Percentiles rank a stretch among this genome's conserved stretches.
phyloP scores from a whole-genome alignment of 2,113 vertebrate genomes.

The human region GRCh38 chr1:63874001-63874500 shows the following conservation, averaged over 20 bases:
- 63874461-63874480: not conserved
- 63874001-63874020: not conserved
- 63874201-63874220: constrained; percentile 28
- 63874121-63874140: not conserved
- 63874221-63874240: not conserved
- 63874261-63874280: constrained; percentile 51
- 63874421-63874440: not conserved
- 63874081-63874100: not conserved
- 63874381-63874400: not conserved
- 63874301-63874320: not conserved
- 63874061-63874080: not conserved
- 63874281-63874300: constrained; percentile 28
- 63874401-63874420: not conserved
- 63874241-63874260: constrained; percentile 28
- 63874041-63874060: constrained; percentile 22
- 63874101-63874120: not conserved
- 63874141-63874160: not conserved
- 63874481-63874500: too few relatives aligned
- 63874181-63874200: not conserved
- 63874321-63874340: not conserved
- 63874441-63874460: not conserved
- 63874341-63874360: constrained; percentile 2
- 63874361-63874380: not conserved
- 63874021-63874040: not conserved
- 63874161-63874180: not conserved